A percentile compares a stretch with the other conserved stretches of the same genome.
Conservation (phyloP, 2,888 invertebrate species). For the Xestia xanthographa region DNA sequence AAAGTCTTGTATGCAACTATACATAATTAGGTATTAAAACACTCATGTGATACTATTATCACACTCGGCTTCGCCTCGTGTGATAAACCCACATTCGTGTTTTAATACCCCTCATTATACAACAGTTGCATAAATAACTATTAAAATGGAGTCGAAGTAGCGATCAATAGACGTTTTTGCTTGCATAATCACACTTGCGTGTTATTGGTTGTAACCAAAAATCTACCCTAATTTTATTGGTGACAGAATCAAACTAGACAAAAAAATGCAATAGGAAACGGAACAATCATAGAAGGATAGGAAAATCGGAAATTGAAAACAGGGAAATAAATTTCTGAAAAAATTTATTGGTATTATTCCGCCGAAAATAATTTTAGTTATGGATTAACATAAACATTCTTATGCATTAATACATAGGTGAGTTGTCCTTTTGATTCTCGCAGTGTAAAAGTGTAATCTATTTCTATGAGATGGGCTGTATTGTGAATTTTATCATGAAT, state of each 20-base stretch:
- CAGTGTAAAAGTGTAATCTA: constrained; percentile 6
- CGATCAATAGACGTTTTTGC: constrained; percentile 57
- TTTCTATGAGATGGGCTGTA: constrained; percentile 22
- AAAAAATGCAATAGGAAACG: constrained; percentile 48
- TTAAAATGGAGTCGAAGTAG: neutral
- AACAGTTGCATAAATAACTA: no score
- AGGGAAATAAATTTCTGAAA: constrained; percentile 78
- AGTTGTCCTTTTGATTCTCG: constrained; percentile 60
- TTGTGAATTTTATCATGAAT: constrained; percentile 70
- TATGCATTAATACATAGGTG: constrained; percentile 82
- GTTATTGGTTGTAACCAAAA: constrained; percentile 53
- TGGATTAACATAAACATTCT: constrained; percentile 74
- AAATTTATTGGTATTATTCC: constrained; percentile 78
- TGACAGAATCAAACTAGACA: constrained; percentile 28
- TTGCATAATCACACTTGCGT: constrained; percentile 37
- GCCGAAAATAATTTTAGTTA: constrained; percentile 77
- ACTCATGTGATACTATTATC: no score
- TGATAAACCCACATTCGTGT: no score
- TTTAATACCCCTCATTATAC: no score
- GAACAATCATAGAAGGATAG: constrained; percentile 19
- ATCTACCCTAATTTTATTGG: neutral
- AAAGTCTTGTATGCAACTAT: no score
- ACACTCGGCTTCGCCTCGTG: no score
- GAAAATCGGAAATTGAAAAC: constrained; percentile 78
- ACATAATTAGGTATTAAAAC: no score